Evolutionary conservation across 1,140 invertebrate genomes (phyloP).

Genomic region (Zaprionus camerounensis): DNA sequence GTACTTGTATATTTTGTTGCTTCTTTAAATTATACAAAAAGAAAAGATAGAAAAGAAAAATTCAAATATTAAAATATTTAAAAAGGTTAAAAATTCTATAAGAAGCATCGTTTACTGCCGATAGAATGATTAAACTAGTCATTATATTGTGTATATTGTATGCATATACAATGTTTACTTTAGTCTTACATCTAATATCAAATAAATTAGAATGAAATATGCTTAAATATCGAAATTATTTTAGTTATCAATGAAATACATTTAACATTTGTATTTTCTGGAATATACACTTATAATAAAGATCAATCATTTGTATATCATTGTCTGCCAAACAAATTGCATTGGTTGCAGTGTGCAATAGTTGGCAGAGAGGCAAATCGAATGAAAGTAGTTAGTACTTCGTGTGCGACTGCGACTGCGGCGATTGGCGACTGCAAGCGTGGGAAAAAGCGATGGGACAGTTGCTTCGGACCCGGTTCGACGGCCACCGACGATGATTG

Average conservation of each 20-base stretch:
- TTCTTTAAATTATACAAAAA: too few species aligned
- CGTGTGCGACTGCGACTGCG: constrained; percentile 55
- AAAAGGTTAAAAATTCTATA: too few species aligned
- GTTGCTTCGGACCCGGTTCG: constrained; percentile 31
- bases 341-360: constrained; percentile 43
- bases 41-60: too few species aligned
- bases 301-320: not conserved
- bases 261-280: not conserved
- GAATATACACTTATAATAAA: not conserved
- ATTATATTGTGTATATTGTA: too few species aligned
- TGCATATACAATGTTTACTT: too few species aligned
- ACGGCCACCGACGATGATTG: constrained; percentile 34
- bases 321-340: not conserved
- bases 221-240: not conserved
- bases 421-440: constrained; percentile 56
- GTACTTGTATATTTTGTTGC: too few species aligned
- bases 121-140: too few species aligned
- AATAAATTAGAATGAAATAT: not conserved
- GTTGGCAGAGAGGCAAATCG: constrained; percentile 45
- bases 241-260: too few species aligned
- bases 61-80: too few species aligned
- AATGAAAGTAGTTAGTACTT: constrained; percentile 63
- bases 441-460: constrained; percentile 61
- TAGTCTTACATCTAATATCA: not conserved
- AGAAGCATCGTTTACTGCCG: too few species aligned